Evolutionary conservation across 2,113 vertebrate genomes (phyloP), one percentile per base, ranked within the genome.

Genomic region (Arizona elegans): DNA sequence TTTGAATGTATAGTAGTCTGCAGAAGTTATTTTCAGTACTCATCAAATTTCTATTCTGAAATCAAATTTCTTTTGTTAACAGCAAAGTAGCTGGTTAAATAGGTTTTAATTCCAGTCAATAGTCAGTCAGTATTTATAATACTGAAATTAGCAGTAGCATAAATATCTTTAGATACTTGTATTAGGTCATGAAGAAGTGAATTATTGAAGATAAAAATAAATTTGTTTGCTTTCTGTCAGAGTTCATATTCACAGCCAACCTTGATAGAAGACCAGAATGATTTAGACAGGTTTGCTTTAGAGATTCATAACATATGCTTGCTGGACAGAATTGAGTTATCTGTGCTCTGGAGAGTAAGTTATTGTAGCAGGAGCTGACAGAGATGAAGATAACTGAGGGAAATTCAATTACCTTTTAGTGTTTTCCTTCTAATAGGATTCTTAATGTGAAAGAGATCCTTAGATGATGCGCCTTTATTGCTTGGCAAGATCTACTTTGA

Each of bases 371-470:
- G 98, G 98, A 98, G 98, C 98, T 99, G 99, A 99, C 99, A 99
- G 98, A 99, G 98, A 99, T 99, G 98, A 98, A 99, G 99, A 99
- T 99, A 99, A 99, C 98, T 98, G 98, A 98, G 97, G 98, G 98
- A 99, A 99, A 99, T 99, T 99, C 99, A 99, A 99, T 99, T 99
- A 99, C 98, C 98, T 99, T 99, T 99, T 99, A 99, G 98, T 99
- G 99, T 99, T 99, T 99, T 99, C 98, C 98, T 99, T 99, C 99
- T 99, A 99, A 99, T 99, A 98, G 99, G 98, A 99, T 99, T 99
- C 98, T 98, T 99, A 99, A 99, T 99, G 99, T 98, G 98, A 98
- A 99, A 98, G 98, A 98, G 98, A 99, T 99, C 98, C 98, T 98
- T 98, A 98, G 98, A 98, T 99, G 98, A 98, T 98, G 98, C 54